These are phyloP conservation scores for Drosophila limbata DNA, from an alignment of 2,888 invertebrate species.

Conservation along the genomic window DNA sequence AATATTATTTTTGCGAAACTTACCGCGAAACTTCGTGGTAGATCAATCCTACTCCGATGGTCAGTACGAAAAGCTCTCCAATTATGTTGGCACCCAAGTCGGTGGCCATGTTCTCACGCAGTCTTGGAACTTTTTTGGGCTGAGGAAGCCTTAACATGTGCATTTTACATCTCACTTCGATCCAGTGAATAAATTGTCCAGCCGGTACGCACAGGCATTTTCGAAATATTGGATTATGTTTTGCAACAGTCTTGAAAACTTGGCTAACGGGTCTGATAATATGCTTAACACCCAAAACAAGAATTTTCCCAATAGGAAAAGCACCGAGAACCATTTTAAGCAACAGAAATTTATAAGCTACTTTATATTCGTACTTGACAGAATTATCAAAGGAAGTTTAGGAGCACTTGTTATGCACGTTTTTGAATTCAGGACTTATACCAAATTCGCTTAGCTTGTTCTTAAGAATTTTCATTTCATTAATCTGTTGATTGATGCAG, in stretches of 20 bases:
- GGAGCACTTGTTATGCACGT: neutral
- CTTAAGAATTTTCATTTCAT: slow-evolving; percentile 47
- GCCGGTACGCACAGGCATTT: slow-evolving; percentile 46
- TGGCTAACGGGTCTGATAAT: slow-evolving; percentile 41
- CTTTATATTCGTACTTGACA: slow-evolving; percentile 18
- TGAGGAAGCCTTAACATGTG: slow-evolving; percentile 49
- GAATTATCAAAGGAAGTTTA: neutral
- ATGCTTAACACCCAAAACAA: slow-evolving; percentile 43
- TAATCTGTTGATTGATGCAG: slow-evolving; percentile 36
- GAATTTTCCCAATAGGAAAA: slow-evolving; percentile 51
- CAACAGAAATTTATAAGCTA: slow-evolving; percentile 20
- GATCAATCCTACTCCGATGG: slow-evolving; percentile 28
- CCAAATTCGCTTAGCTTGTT: slow-evolving; percentile 7
- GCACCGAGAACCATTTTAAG: slow-evolving; percentile 45
- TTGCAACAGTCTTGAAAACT: slow-evolving; percentile 33
- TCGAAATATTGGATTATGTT: slow-evolving; percentile 35
- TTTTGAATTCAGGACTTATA: neutral
- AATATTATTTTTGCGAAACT: neutral
- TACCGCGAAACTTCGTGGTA: slow-evolving; percentile 48
- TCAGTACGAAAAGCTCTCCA: slow-evolving; percentile 46
- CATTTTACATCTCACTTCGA: slow-evolving; percentile 55
- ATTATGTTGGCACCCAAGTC: slow-evolving; percentile 49
- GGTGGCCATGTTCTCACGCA: slow-evolving; percentile 40
- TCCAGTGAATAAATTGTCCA: slow-evolving; percentile 51
- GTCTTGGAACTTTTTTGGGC: slow-evolving; percentile 43